These are phyloP conservation scores for Neolamprologus toae DNA, from an alignment of 2,113 vertebrate genomes.

Conservation along the genomic window DNA sequence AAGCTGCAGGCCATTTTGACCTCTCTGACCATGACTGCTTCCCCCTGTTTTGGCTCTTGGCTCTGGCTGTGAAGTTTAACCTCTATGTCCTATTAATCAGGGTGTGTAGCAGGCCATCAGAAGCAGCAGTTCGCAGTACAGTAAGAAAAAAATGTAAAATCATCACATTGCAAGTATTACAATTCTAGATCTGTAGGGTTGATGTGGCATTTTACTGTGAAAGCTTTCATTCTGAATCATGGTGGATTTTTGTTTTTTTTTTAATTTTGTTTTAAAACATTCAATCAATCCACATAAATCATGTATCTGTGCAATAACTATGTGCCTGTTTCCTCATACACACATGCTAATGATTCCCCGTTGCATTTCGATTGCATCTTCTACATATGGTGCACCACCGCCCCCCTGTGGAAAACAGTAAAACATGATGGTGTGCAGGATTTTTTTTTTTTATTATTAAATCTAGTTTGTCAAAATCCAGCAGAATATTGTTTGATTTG, in stretches of 20 bases:
- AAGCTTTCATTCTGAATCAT: background rate
- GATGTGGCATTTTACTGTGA: background rate
- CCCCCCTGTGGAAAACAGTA: slow-evolving; percentile 26
- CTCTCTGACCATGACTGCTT: background rate
- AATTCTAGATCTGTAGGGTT: background rate
- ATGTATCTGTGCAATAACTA: background rate
- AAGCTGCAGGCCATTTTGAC: background rate
- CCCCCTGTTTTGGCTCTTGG: background rate
- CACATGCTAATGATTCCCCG: background rate
- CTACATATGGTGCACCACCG: slow-evolving; percentile 10
- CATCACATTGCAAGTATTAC: background rate
- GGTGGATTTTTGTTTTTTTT: background rate
- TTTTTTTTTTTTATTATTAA: background rate
- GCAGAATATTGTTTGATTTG: background rate
- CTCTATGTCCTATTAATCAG: background rate
- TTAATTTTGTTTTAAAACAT: background rate
- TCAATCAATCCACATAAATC: background rate
- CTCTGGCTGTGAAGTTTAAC: background rate
- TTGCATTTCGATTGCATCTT: background rate
- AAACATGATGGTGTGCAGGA: background rate
- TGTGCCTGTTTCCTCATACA: background rate
- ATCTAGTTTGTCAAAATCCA: background rate
- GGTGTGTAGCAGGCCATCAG: background rate
- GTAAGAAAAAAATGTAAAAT: background rate
- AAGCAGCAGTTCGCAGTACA: background rate